A percentile compares a stretch with the other conserved stretches of the same genome.
phyloP scores from a whole-genome alignment of 2,113 vertebrate genomes.

The Herpetotheres cachinnans region DNA sequence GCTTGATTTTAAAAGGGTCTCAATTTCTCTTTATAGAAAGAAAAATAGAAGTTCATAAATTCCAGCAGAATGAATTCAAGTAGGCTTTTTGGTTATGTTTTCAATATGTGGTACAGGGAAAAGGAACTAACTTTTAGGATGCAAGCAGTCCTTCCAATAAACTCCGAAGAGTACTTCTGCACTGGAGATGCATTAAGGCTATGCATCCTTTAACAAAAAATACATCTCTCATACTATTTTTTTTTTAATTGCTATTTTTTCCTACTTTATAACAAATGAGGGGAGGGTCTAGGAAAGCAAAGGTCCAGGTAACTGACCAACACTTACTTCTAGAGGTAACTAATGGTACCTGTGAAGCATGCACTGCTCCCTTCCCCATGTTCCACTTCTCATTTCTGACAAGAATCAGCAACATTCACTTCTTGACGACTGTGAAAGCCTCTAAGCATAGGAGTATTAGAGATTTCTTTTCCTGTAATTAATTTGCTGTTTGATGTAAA shows the following conservation, averaged over 20 bases:
- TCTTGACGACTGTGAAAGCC: slow-evolving; percentile 59
- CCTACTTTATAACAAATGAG: not conserved
- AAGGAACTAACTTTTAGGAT: not conserved
- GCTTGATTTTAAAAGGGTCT: not conserved
- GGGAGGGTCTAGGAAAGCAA: not conserved
- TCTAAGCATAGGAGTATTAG: slow-evolving; percentile 35
- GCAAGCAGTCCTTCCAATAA: not conserved
- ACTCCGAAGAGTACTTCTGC: not conserved
- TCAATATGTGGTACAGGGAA: not conserved
- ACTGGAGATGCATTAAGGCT: not conserved
- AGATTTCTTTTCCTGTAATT: slow-evolving; percentile 72
- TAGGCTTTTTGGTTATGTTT: not conserved
- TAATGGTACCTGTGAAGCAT: not conserved
- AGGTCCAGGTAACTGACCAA: not conserved
- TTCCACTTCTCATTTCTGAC: slow-evolving; percentile 29
- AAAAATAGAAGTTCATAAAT: not conserved
- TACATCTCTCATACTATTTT: not conserved
- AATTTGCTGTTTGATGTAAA: slow-evolving; percentile 73
- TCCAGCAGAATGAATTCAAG: not conserved
- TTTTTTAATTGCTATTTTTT: not conserved
- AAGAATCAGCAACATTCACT: slow-evolving; percentile 42
- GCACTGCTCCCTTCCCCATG: not conserved
- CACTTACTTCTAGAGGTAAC: not conserved
- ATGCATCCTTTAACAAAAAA: not conserved
- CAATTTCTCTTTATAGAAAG: not conserved